Base-by-base conservation (phyloP, 2,888 invertebrate genomes). In the Rotaria magnacalcarata region DNA sequence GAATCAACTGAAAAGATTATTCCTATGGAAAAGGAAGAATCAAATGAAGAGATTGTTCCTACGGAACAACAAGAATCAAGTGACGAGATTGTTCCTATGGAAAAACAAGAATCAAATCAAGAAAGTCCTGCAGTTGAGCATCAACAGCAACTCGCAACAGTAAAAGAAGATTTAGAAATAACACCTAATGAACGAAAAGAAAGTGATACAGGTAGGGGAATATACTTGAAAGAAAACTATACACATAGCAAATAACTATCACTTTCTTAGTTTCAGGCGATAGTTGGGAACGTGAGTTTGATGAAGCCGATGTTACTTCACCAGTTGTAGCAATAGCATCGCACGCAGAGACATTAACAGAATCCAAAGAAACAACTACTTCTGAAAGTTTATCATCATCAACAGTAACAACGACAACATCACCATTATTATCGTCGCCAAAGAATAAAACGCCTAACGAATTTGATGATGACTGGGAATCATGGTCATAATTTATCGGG, bases 201-300 rank as follows among this genome's bases (percentile, higher is more conserved):
- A 10, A 80, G 80, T 47, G 80, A 80, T 47, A 47, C 80, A 80
- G 47, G 80, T 80, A 47, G 10, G 1, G 3, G 24, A 47, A n/a
- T 47, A 19, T 11, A 75, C 24, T 7, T 16, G 34, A 47, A 47
- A 80, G 8, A 19, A 24, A 21, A 24, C 16, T 21, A 11, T 60
- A 19, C 21, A 21, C 0, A 41, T 41, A 21, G 2, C 21, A 67
- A 21, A 34, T 34, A 34, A 34, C 34, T 34, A 34, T 11, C n/a
- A n/a, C n/a, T 58, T n/a, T n/a, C 24, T 21, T 47, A 14, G 47
- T 80, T n/a, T 11, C n/a, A 80, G 80, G 80, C 14, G 80, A 80
- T 47, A 47, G 47, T 24, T 80, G 80, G 80, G 80, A 80, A 47
- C 43, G 47, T 24, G 80, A 80, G 47, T 80, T 80, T 47, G 80